A percentile compares a stretch with the other conserved stretches of the same genome.
These are phyloP conservation scores for Penaeus monodon DNA, from an alignment of 2,888 invertebrate genomes.

Conservation along the genomic window DNA sequence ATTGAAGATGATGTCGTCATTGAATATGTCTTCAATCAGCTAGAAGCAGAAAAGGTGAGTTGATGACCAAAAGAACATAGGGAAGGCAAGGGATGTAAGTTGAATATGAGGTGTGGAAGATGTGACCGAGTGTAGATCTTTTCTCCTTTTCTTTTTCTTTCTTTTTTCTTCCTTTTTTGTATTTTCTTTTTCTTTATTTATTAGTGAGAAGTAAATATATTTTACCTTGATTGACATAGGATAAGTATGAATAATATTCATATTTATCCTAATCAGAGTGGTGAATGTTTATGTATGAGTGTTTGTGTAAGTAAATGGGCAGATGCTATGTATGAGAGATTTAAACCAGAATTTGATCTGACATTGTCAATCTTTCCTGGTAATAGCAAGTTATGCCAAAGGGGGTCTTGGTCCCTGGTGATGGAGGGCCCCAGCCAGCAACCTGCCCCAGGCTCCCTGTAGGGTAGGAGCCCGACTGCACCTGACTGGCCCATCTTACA, in stretches of 20 bases:
- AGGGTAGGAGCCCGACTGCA: slow-evolving; percentile 37
- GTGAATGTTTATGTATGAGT: slow-evolving; percentile 24
- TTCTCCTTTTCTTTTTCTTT: background rate
- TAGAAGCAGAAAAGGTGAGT: slow-evolving; percentile 87
- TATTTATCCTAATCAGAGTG: slow-evolving; percentile 46
- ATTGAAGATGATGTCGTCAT: slow-evolving; percentile 99
- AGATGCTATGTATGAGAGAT: slow-evolving; percentile 39
- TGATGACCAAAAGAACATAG: background rate
- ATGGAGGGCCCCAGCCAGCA: slow-evolving; percentile 49
- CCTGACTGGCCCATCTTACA: slow-evolving; percentile 38
- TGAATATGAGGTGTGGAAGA: background rate
- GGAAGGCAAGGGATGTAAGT: background rate
- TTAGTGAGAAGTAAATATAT: slow-evolving; percentile 24
- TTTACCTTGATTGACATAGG: slow-evolving; percentile 32
- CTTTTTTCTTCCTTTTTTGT: slow-evolving; percentile 21
- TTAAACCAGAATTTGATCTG: slow-evolving; percentile 54
- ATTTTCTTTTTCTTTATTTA: slow-evolving; percentile 18
- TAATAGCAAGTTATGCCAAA: slow-evolving; percentile 63
- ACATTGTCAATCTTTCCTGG: slow-evolving; percentile 60
- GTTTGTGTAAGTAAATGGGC: slow-evolving; percentile 42
- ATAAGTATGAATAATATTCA: slow-evolving; percentile 48
- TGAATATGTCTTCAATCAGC: slow-evolving; percentile 98
- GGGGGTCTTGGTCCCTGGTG: slow-evolving; percentile 57
- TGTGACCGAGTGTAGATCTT: background rate
- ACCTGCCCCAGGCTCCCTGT: slow-evolving; percentile 46